Evolutionary conservation across 2,797 vertebrate species (phyloP), one percentile per base, ranked within the genome.

Genomic region (Sitta carolinensis): DNA sequence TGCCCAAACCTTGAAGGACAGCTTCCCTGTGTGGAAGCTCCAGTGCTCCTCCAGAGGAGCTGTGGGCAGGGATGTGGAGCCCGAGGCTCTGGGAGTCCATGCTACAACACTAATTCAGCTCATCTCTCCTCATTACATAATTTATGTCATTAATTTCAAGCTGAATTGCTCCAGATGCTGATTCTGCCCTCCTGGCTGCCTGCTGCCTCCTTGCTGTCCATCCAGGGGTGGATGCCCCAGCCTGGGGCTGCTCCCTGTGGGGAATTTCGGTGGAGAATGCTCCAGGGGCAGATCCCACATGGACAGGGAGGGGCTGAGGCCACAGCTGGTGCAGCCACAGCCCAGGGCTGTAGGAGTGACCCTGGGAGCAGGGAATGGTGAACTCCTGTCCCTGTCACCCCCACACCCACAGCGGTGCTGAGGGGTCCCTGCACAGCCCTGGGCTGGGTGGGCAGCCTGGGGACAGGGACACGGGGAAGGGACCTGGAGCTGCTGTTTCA

Each of bases 111-210:
- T 74, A 18, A 85, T 61, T 74, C 13, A 47, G 57, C 94, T 96
- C 40, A 89, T 96, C 73, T 95, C 20, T 72, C 2, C 90, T 89
- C 96, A 48, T 94, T 66, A 84, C 62, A 4, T 79, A 43, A 94
- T 84, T 94, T 89, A 32, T 74, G 43, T 84, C 29, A 95, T 90
- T 95, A 81, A 95, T 95, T 95, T 73, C 55, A 43, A 45, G 54
- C 25, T 16, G 20, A 89, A 48, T 76, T 38, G 76, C 77, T 82
- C 45, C 91, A 91, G 82, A 58, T 86, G 94, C 95, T 48, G 59
- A 16, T 76, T 76, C 72, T 96, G 55, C 36, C 76, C 62, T 76
- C 89, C 45, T 84, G 68, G n/a, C 63, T 90, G 73, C n/a, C 69
- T 34, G 83, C 77, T 74, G 72, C 43, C 83, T 22, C 45, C 42